A percentile compares a stretch with the other conserved stretches of the same genome.
phyloP scores from a whole-genome alignment of 2,113 vertebrate genomes.

The Meleagris gallopavo region DNA sequence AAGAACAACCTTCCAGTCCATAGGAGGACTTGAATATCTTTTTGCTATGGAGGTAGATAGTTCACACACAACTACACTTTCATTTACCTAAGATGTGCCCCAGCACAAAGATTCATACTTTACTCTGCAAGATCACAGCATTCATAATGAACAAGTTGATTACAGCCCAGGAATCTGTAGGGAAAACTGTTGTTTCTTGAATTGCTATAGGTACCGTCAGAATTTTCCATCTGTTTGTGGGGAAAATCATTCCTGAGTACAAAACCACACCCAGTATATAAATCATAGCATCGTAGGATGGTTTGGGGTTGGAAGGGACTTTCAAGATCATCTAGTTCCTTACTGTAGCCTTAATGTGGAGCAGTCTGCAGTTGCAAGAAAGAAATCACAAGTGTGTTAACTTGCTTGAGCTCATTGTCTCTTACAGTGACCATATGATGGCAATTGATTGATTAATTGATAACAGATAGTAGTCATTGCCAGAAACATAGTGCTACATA shows the following conservation, averaged over 20 bases:
- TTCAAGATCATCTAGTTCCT: background rate
- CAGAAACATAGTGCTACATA: too few relatives aligned
- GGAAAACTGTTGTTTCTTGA: background rate
- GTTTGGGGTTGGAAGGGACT: too few relatives aligned
- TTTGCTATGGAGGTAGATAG: background rate
- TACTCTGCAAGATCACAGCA: background rate
- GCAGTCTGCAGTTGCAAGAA: background rate
- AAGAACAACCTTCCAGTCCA: background rate
- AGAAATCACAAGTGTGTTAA: background rate
- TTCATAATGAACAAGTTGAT: background rate
- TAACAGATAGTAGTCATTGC: too few relatives aligned
- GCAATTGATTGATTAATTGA: too few relatives aligned
- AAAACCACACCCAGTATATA: background rate
- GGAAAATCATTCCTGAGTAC: background rate
- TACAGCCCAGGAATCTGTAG: background rate
- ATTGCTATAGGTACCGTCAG: background rate
- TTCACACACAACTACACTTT: background rate
- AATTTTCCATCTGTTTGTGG: background rate
- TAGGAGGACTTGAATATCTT: background rate
- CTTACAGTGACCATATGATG: background rate
- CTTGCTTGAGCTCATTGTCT: background rate
- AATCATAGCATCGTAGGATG: background rate
- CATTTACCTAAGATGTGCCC: background rate
- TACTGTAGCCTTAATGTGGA: background rate
- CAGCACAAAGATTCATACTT: background rate